Base-by-base conservation (phyloP, 2,888 invertebrate species). In the Brenthis daphne region DNA sequence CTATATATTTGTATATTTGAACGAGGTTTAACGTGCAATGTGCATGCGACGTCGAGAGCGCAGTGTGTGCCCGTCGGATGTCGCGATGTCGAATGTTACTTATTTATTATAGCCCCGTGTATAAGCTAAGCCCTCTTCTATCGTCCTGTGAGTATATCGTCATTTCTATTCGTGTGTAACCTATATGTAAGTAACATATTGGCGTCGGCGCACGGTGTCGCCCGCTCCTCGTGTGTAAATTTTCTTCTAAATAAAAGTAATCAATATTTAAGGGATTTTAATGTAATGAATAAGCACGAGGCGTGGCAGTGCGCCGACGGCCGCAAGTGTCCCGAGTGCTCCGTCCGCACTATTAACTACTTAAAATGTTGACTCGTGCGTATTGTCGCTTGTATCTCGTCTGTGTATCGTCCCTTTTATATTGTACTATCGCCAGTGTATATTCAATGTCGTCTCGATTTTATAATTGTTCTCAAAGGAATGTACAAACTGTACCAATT, bases 291-390 rank as follows among this genome's bases (percentile, higher is more conserved):
- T 11, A 8, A 43, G 11, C 37, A 8, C 37, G 37, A 33, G n/a
- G 47, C 57, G 47, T n/a, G 50, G 29, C 33, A 6, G 43, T 12
- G 48, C 20, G 50, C 43, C 57, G 64, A 11, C 55, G 20, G 33
- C 50, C 50, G 48, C 53, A 51, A 33, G 54, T 66, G 75, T 67
- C 73, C 73, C 74, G 69, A 71, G 76, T 69, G 76, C 75, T 75
- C 75, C 77, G 73, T 73, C 75, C 75, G 75, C 75, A 71, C 70
- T 65, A 47, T 54, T 65, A 53, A 55, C 69, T 58, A 76, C 76
- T 71, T 77, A 77, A 75, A 78, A 78, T 81, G 83, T 82, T 79
- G 80, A 81, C 76, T 82, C 77, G 82, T 82, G 73, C 75, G 79
- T 82, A 80, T 77, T 33, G 13, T 33, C 75, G 77, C 65, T 69